phyloP scores from a whole-genome alignment of 2,888 invertebrate species.

The Eristalis pertinax region DNA sequence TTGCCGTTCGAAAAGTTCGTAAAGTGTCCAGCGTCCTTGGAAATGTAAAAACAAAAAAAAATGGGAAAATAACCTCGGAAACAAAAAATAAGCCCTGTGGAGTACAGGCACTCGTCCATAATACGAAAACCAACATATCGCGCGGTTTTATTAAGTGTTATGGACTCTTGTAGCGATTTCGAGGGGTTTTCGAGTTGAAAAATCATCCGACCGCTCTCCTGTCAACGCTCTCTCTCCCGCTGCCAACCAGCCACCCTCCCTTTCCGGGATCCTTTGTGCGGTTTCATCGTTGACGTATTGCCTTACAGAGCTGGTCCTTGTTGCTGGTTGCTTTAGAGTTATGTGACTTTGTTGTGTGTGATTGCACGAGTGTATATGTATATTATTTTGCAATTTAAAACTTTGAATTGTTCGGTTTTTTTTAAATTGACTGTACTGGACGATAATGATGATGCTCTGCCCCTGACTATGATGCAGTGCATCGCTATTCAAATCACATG shows the following conservation, averaged over 20 bases:
- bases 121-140: slow-evolving; percentile 65
- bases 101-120: slow-evolving; percentile 30
- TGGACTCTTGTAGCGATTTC: slow-evolving; percentile 68
- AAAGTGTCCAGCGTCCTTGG: slow-evolving; percentile 21
- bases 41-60: slow-evolving; percentile 2
- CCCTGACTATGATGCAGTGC: slow-evolving; percentile 65
- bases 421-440: slow-evolving; percentile 56
- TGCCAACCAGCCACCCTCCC: too few species aligned
- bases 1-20: slow-evolving; percentile 41
- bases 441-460: slow-evolving; percentile 58
- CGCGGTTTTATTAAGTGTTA: slow-evolving; percentile 68
- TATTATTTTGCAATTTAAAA: slow-evolving; percentile 52
- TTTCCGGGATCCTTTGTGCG: slow-evolving; percentile 52
- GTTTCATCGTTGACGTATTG: slow-evolving; percentile 50
- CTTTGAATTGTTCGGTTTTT: slow-evolving; percentile 64
- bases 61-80: background rate
- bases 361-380: background rate
- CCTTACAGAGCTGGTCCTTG: background rate
- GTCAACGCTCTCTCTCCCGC: background rate
- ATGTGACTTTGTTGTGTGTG: background rate
- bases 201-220: background rate
- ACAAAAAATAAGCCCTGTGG: slow-evolving; percentile 3
- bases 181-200: slow-evolving; percentile 37
- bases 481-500: slow-evolving; percentile 70
- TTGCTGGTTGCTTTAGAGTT: background rate